phyloP scores from a whole-genome alignment of 2,797 vertebrate genomes.

The Phalloptychus januarius region DNA sequence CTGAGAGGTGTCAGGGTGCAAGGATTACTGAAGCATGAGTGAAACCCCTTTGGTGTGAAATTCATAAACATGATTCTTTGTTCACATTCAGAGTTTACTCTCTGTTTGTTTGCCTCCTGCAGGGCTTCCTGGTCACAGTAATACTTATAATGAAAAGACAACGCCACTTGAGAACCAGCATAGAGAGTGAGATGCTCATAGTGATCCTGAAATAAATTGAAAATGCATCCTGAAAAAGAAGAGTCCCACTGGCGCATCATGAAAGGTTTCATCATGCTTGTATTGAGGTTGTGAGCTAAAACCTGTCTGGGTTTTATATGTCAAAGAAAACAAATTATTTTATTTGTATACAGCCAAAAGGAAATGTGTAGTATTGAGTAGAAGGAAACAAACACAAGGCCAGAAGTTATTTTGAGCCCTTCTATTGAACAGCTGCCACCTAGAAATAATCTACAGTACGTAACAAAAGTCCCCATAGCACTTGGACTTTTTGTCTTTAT shows the following conservation, averaged over 20 bases:
- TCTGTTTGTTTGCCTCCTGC: constrained; percentile 2
- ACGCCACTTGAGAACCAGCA: constrained; percentile 8
- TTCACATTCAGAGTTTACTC: not conserved
- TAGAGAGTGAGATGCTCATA: constrained; percentile 2
- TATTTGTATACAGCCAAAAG: constrained; percentile 4
- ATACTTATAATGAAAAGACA: constrained; percentile 5
- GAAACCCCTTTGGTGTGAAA: constrained; percentile 36
- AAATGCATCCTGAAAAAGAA: constrained; percentile 19
- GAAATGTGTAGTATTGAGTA: not conserved
- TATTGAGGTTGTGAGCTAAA: constrained; percentile 22
- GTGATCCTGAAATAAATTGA: constrained; percentile 33
- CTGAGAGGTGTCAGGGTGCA: constrained; percentile 58
- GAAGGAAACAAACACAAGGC: constrained; percentile 8
- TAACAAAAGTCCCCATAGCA: not conserved
- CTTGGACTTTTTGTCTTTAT: not conserved
- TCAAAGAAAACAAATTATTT: constrained; percentile 20
- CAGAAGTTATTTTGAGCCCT: constrained; percentile 4
- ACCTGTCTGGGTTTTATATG: constrained; percentile 19
- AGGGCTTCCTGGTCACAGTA: not conserved
- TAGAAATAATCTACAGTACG: constrained; percentile 12
- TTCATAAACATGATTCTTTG: constrained; percentile 14
- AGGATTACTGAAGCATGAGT: constrained; percentile 60
- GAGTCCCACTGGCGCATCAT: constrained; percentile 34
- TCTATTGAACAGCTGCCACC: constrained; percentile 6
- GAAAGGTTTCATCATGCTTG: constrained; percentile 18